Percentiles rank a stretch among this genome's conserved stretches.
Evolutionary conservation across 1,140 invertebrate species (phyloP).

Genomic region (Drosophila auraria): DNA sequence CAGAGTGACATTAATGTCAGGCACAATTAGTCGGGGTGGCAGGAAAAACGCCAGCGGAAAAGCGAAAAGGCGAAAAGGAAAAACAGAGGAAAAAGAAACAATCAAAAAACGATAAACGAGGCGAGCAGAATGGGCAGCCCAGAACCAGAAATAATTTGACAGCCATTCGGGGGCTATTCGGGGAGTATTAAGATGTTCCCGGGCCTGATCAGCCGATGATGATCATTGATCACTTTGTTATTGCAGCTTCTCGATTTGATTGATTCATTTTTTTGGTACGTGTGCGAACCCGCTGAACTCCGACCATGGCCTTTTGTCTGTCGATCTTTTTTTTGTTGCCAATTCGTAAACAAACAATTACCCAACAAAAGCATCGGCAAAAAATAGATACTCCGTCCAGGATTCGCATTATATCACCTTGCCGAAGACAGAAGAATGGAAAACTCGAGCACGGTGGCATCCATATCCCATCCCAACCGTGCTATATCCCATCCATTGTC

Average conservation of each 20-base stretch:
- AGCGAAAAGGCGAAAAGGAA: constrained; percentile 40
- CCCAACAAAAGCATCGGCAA: constrained; percentile 68
- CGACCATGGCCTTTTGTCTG: constrained; percentile 71
- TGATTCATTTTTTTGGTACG: constrained; percentile 70
- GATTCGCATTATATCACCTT: constrained; percentile 68
- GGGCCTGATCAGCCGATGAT: constrained; percentile 46
- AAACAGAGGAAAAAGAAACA: constrained; percentile 61
- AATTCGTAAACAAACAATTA: constrained; percentile 82
- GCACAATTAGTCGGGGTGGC: constrained; percentile 67
- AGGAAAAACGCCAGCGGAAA: constrained; percentile 57
- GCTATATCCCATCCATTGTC: constrained; percentile 52
- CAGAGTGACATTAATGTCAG: constrained; percentile 81
- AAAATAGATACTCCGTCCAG: constrained; percentile 33
- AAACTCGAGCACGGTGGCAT: constrained; percentile 75
- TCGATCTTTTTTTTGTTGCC: constrained; percentile 51
- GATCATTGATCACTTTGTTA: constrained; percentile 67
- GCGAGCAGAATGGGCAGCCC: constrained; percentile 49
- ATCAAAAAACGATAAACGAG: constrained; percentile 78
- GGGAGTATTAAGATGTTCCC: constrained; percentile 30
- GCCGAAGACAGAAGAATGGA: constrained; percentile 56
- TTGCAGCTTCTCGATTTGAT: constrained; percentile 76
- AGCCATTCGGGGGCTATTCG: constrained; percentile 16
- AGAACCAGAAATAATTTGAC: constrained; percentile 80
- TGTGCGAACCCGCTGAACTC: constrained; percentile 76
- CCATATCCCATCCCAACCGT: constrained; percentile 19